Evolutionary conservation across 2,113 vertebrate species (phyloP).

Genomic region (Morone saxatilis): DNA sequence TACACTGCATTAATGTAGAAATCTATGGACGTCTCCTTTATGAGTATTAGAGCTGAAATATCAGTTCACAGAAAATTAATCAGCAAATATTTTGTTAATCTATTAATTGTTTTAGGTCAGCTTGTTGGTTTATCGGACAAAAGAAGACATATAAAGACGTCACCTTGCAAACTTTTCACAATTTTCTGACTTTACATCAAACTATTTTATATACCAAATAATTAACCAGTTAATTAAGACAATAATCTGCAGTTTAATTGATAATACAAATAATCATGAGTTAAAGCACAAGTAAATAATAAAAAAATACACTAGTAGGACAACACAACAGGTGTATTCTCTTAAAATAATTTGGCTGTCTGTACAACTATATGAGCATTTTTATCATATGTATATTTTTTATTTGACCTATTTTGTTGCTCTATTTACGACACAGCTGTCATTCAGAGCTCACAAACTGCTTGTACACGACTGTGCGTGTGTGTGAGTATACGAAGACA

Average conservation of each 20-base stretch:
- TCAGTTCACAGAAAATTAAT: not conserved
- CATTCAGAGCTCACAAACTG: constrained; percentile 13
- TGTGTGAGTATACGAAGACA: not conserved
- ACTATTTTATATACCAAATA: not conserved
- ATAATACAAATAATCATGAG: not conserved
- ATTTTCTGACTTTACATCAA: not conserved
- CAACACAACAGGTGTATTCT: not conserved
- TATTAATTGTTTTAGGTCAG: not conserved
- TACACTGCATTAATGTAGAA: not conserved
- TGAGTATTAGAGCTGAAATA: not conserved
- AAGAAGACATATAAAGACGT: constrained; percentile 2
- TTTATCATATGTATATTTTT: not conserved
- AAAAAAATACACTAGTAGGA: too few species aligned
- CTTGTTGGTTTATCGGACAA: not conserved
- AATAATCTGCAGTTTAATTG: not conserved
- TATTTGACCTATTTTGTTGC: not conserved
- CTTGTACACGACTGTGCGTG: not conserved
- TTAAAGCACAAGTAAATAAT: too few species aligned
- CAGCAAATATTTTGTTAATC: not conserved
- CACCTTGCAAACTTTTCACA: not conserved
- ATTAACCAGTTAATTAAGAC: not conserved
- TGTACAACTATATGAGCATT: not conserved
- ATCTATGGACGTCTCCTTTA: too few species aligned
- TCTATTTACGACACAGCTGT: not conserved
- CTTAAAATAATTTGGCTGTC: not conserved